Base-by-base conservation (phyloP, 92 coral and sea anemone genomes). In the Siderastrea radians region DNA sequence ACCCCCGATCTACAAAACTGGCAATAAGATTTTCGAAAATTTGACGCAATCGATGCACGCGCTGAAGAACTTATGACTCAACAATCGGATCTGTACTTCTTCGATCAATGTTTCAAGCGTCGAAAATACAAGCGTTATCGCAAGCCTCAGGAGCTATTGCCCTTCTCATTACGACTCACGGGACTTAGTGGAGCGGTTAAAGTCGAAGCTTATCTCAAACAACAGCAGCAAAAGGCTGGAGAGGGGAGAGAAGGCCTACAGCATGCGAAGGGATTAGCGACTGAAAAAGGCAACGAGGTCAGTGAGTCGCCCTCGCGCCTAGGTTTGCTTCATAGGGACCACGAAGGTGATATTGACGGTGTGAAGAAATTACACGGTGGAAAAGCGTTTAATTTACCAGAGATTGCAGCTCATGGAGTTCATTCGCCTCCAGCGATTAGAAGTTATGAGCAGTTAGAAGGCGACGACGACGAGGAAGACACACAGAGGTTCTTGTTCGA, bases 161-260 rank as follows among this genome's bases (percentile, higher is more conserved):
- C 99, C 6, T 97, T 97, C 80, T 94, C 98, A 65, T 80, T 97
- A 43, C 98, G 98, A 4, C 92, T 90, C 76, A 97, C 99, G 66
- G 99, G 98, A 54, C 96, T 97, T 26, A 97, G 98, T 65, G 98
- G 99, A 71, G 96, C 99, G 12, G 97, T 97, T 4, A 95, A 95
- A 75, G 99, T 97, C 48, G 99, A 97, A 77, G 99, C 99, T 10
- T 95, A 95, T 81, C 91, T 96, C 50, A 96, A 94, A 77, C 99
- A 97, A 64, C 99, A 94, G 47, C 90, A 86, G n/a, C 96, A 95
- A 74, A 94, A 88, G 72, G 93, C 96, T 3, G 94, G 84, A 9
- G 98, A 93, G 16, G 50, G 64, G 62, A 90, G 64, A 79, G 84
- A 75, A 46, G 58, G 48, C 57, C 60, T n/a, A 17, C 61, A 74